Evolutionary conservation across 2,888 invertebrate genomes (phyloP).

Genomic region (Callyntrura sp.): DNA sequence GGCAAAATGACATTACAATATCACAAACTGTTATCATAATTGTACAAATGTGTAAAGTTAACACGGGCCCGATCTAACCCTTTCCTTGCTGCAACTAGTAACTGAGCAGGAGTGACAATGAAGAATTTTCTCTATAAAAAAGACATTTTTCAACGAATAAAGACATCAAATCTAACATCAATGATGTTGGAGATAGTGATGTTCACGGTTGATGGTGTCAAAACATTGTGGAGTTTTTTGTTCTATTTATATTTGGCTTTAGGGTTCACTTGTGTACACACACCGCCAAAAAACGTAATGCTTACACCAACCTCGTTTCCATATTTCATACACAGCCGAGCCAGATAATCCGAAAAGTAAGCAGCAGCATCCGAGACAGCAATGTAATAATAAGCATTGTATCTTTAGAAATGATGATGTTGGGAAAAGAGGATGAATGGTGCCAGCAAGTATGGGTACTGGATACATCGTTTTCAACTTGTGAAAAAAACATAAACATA

Average conservation of each 20-base stretch:
- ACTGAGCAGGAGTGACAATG: neutral
- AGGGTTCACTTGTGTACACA: conserved; percentile 46
- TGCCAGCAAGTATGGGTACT: neutral
- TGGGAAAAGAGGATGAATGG: neutral
- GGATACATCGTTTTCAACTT: neutral
- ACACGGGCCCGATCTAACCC: neutral
- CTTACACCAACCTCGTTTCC: conserved; percentile 22
- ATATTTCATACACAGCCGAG: conserved; percentile 44
- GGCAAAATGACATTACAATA: neutral
- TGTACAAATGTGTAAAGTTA: neutral
- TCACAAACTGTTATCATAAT: neutral
- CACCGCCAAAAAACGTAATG: conserved; percentile 38
- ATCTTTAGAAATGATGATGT: neutral
- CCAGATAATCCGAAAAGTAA: conserved; percentile 67
- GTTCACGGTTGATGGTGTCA: conserved; percentile 75
- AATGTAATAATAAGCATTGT: conserved; percentile 46
- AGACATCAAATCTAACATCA: conserved; percentile 67
- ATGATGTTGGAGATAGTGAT: conserved; percentile 41
- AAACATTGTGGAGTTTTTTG: conserved; percentile 66
- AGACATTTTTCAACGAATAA: conserved; percentile 49
- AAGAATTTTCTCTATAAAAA: neutral
- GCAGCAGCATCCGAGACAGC: conserved; percentile 6
- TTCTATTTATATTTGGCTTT: conserved; percentile 57
- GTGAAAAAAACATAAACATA: neutral
- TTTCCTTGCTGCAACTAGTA: neutral